phyloP scores from a whole-genome alignment of 1,140 invertebrate genomes.

The Harpegnathos saltator region DNA sequence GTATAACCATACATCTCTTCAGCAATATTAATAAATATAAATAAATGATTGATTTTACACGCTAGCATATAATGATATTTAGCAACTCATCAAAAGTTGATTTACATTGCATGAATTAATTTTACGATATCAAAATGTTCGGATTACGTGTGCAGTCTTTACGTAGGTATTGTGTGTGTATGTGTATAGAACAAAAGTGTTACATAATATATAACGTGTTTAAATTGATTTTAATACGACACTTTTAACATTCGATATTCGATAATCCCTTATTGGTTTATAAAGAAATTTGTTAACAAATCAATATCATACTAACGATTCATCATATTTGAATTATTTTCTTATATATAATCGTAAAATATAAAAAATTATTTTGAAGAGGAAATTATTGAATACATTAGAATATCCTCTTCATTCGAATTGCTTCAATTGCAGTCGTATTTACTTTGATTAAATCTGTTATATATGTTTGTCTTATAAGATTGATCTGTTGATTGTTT shows the following conservation, averaged over 20 bases:
- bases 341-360: slow-evolving; percentile 2
- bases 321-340: slow-evolving; percentile 20
- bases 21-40: too few relatives aligned
- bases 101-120: slow-evolving; percentile 54
- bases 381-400: slow-evolving; percentile 10
- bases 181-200: background rate
- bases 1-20: too few relatives aligned
- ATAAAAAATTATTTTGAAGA: slow-evolving; percentile 10
- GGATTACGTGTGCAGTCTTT: slow-evolving; percentile 6
- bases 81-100: slow-evolving; percentile 26
- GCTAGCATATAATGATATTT: slow-evolving; percentile 24
- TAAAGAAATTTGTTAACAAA: slow-evolving; percentile 39
- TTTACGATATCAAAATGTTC: slow-evolving; percentile 33
- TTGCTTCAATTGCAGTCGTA: too few relatives aligned
- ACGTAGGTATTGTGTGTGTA: slow-evolving; percentile 8
- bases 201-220: background rate
- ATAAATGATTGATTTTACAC: background rate
- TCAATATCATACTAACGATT: slow-evolving; percentile 11
- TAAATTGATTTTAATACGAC: slow-evolving; percentile 20
- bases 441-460: too few relatives aligned
- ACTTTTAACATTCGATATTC: slow-evolving; percentile 37
- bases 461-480: too few relatives aligned
- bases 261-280: slow-evolving; percentile 48
- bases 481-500: too few relatives aligned
- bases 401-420: background rate